phyloP scores from a whole-genome alignment of 2,797 vertebrate species.

The Pteronotus mesoamericanus region DNA sequence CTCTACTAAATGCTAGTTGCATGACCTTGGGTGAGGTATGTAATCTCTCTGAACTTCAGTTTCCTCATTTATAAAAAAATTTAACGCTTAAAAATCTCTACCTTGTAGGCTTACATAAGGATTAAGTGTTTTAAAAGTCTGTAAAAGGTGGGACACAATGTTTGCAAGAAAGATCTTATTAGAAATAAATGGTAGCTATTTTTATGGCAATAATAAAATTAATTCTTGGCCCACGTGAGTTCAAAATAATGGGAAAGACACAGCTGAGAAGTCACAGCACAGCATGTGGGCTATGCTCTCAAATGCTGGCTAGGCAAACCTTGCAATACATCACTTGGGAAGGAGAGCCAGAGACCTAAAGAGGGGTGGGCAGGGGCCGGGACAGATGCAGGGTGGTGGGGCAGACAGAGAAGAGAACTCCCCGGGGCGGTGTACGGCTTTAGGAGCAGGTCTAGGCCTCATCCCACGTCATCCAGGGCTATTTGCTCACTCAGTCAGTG shows the following conservation, averaged over 20 bases:
- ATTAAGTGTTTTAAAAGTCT: neutral
- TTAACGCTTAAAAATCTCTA: neutral
- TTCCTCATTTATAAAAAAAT: neutral
- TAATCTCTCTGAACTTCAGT: neutral
- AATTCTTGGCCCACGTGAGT: neutral
- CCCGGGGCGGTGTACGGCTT: neutral
- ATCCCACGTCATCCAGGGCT: neutral
- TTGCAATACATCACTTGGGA: neutral
- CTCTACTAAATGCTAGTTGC: neutral
- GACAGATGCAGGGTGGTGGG: rapidly evolving
- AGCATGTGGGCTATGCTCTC: neutral
- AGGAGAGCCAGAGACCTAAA: neutral
- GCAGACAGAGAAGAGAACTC: neutral
- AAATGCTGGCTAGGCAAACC: neutral
- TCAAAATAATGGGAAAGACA: neutral
- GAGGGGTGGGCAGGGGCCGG: neutral
- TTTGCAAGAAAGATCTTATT: neutral
- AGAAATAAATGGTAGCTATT: constrained; percentile 18
- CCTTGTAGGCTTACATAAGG: neutral
- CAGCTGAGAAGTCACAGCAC: neutral
- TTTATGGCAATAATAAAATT: constrained; percentile 15
- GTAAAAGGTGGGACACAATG: neutral
- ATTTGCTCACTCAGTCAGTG: neutral
- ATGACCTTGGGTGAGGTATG: neutral
- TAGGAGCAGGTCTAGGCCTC: neutral